These are phyloP conservation scores for Agrochola lota DNA, from an alignment of 2,888 invertebrate species.

Conservation along the genomic window DNA sequence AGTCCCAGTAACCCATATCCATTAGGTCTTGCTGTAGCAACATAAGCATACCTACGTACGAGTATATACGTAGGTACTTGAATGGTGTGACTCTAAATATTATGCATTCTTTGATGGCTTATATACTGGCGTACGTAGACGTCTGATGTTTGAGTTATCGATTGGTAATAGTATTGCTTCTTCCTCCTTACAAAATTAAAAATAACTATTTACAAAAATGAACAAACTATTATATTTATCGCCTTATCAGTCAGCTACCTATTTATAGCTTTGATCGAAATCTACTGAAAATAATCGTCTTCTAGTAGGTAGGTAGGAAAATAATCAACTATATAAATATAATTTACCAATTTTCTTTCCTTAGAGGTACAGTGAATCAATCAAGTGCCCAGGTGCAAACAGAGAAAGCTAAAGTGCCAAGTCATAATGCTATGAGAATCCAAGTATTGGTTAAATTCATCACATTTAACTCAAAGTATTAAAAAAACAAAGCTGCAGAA, in stretches of 20 bases:
- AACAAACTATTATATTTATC: not conserved
- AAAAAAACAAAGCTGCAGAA: slow-evolving; percentile 8
- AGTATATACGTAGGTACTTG: slow-evolving; percentile 11
- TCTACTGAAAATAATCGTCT: not conserved
- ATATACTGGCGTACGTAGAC: slow-evolving; percentile 23
- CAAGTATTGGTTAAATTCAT: not conserved
- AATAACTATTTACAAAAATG: not conserved
- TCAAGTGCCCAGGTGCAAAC: not conserved
- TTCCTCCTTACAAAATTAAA: not conserved
- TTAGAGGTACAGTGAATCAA: not conserved
- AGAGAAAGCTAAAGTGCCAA: not conserved
- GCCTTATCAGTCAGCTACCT: not conserved
- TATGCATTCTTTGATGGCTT: slow-evolving; percentile 58
- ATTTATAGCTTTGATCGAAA: not conserved
- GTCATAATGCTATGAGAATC: not conserved
- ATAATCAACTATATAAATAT: too few relatives aligned
- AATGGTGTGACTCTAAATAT: slow-evolving; percentile 45
- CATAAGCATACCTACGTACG: too few relatives aligned
- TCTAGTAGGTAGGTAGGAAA: not conserved
- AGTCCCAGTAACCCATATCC: slow-evolving; percentile 59
- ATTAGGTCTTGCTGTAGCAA: slow-evolving; percentile 46
- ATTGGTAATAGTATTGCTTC: not conserved
- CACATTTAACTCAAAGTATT: not conserved
- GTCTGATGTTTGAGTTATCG: slow-evolving; percentile 12
- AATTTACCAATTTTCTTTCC: too few relatives aligned